These are phyloP conservation scores for Drosophila melanica DNA, from an alignment of 1,140 invertebrate species.

Conservation along the genomic window DNA sequence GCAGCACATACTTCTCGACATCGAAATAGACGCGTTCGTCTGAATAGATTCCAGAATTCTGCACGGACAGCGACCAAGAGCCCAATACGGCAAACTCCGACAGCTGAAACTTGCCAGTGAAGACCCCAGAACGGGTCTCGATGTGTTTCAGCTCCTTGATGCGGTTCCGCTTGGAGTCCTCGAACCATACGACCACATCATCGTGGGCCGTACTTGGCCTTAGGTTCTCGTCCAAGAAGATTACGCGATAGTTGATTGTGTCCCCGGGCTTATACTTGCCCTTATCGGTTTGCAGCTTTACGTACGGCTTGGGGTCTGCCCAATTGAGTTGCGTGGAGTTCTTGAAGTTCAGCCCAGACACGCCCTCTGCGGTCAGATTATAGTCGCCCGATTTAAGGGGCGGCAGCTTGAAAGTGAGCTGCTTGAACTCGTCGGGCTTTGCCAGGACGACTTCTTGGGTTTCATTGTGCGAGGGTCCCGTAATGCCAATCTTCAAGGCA, in stretches of 20 bases:
- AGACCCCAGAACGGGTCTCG: conserved; percentile 89
- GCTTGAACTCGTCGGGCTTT: conserved; percentile 88
- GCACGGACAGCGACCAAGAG: conserved; percentile 89
- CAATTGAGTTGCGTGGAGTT: conserved; percentile 97
- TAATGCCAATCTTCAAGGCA: conserved; percentile 89
- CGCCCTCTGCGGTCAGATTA: conserved; percentile 89
- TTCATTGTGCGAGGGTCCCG: conserved; percentile 89
- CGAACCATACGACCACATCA: conserved; percentile 85
- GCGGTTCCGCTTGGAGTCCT: conserved; percentile 74
- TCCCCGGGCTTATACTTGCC: conserved; percentile 96
- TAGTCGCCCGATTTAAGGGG: conserved; percentile 91
- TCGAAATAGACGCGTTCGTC: conserved; percentile 69
- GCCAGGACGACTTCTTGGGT: conserved; percentile 88
- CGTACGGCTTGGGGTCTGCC: conserved; percentile 86
- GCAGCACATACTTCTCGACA: conserved; percentile 94
- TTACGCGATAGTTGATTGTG: conserved; percentile 92
- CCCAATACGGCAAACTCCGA: conserved; percentile 93
- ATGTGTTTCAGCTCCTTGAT: conserved; percentile 92
- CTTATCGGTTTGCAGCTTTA: conserved; percentile 97
- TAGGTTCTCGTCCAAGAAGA: conserved; percentile 91
- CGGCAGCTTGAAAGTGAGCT: conserved; percentile 89
- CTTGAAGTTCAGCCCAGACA: conserved; percentile 93
- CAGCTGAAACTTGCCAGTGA: conserved; percentile 88
- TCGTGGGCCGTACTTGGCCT: conserved; percentile 89
- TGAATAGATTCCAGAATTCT: conserved; percentile 46